Base-by-base conservation (phyloP, 2,797 vertebrate genomes). In the Hapalemur alaotrensis region DNA sequence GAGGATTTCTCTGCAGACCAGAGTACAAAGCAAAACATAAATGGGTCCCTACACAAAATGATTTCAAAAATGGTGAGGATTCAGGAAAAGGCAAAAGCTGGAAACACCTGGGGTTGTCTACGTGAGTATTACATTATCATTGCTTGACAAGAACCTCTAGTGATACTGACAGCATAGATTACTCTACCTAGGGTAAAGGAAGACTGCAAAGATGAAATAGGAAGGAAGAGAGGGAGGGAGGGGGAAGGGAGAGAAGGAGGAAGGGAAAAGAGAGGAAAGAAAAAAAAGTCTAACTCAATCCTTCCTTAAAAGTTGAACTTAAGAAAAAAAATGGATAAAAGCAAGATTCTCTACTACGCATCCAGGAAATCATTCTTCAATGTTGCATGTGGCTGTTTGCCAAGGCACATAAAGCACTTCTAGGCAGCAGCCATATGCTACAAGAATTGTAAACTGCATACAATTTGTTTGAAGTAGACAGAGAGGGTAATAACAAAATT, bases 381-480 rank as follows among this genome's bases (percentile, higher is more conserved):
- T 22, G 48, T 79, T 73, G 2, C 61, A n/a, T 1, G 3, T 84
- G 93, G 91, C 91, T 80, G n/a, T 83, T 80, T 87, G 80, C 97
- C 93, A 95, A 78, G 70, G 81, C 70, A 82, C 83, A 88, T 41
- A 61, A 73, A 91, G 80, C 5, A 6, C 96, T 95, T 46, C 41
- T 72, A 82, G 85, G 94, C 94, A 93, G 87, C 54, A 93, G 35
- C 92, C 92, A 75, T 95, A 83, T 95, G 95, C 81, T 95, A 50
- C 69, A 96, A 91, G 95, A 91, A 85, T 83, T 86, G 57, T 93
- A 95, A 97, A 95, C 75, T 95, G 87, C 38, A 93, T 80, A 76
- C 82, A 82, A 92, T 90, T 50, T 67, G 52, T 91, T 96, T 95
- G 61, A 96, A 92, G 69, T 80, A 93, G 93, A 96, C 87, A 93